These are phyloP conservation scores for Pteropus alecto DNA, from an alignment of 2,113 vertebrate genomes.

Conservation along the genomic window DNA sequence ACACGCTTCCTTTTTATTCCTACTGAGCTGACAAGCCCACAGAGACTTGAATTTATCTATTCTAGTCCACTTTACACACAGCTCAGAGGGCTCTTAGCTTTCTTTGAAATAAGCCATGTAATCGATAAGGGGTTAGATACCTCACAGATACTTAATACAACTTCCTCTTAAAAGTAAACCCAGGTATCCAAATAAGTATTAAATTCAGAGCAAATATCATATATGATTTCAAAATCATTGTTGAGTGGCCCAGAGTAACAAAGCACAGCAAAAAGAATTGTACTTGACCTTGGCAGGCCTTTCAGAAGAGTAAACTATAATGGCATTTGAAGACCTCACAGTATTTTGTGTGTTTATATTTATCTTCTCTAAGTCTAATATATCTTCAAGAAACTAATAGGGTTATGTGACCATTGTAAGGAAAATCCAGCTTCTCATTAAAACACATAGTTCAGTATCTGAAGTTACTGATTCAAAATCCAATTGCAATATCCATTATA, in stretches of 20 bases:
- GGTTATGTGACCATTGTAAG: background rate
- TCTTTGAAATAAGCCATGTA: background rate
- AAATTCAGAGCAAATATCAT: background rate
- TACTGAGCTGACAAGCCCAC: background rate
- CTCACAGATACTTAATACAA: background rate
- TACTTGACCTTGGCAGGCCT: background rate
- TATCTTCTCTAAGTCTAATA: conserved; percentile 20
- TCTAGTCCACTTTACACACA: background rate
- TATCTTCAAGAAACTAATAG: conserved; percentile 28
- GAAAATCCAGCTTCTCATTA: conserved; percentile 28
- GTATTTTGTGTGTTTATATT: background rate
- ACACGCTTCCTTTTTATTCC: background rate
- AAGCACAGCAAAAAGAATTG: background rate
- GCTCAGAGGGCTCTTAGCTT: background rate
- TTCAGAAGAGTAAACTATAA: background rate
- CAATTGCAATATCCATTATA: background rate
- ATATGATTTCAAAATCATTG: background rate
- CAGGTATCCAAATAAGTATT: background rate
- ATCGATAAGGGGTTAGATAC: background rate
- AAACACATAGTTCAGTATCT: conserved; percentile 12
- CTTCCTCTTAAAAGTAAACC: background rate
- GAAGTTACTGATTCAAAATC: conserved; percentile 35
- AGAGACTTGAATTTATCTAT: background rate
- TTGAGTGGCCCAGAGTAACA: background rate
- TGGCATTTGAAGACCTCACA: background rate